Evolutionary conservation across 1,140 invertebrate genomes (phyloP).

Genomic region (Grapholita molesta): DNA sequence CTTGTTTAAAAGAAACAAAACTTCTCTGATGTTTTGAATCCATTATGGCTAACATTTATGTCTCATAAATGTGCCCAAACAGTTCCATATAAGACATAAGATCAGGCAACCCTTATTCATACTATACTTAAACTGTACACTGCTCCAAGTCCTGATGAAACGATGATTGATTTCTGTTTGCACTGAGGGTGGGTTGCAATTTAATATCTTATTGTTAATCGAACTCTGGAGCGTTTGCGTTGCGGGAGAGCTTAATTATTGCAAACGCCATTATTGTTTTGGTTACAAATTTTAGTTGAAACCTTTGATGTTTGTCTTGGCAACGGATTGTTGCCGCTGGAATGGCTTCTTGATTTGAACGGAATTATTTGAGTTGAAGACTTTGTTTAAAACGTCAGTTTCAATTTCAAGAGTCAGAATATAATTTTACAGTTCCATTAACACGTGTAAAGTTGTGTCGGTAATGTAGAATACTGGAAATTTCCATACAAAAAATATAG

Average conservation of each 20-base stretch:
- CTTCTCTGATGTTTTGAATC: no score
- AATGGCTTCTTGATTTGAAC: not conserved
- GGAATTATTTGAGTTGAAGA: not conserved
- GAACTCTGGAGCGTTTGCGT: conserved; percentile 33
- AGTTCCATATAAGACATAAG: no score
- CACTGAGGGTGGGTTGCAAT: conserved; percentile 63
- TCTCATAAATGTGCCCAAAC: no score
- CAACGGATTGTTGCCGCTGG: not conserved
- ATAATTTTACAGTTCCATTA: no score
- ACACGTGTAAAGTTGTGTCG: no score
- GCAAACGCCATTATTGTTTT: conserved; percentile 28
- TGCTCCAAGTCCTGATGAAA: conserved; percentile 39
- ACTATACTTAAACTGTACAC: not conserved
- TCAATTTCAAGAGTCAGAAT: no score
- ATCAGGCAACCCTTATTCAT: not conserved
- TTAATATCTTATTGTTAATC: conserved; percentile 76
- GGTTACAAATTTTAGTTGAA: conserved; percentile 13
- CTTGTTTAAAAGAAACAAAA: no score
- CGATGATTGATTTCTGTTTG: conserved; percentile 75
- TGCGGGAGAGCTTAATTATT: conserved; percentile 59
- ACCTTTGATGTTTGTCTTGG: conserved; percentile 10
- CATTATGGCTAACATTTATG: no score
- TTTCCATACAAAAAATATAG: no score
- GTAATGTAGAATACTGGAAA: no score
- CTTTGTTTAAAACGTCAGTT: not conserved